These are phyloP conservation scores for Taurulus bubalis DNA, from an alignment of 2,113 vertebrate species.

Conservation along the genomic window DNA sequence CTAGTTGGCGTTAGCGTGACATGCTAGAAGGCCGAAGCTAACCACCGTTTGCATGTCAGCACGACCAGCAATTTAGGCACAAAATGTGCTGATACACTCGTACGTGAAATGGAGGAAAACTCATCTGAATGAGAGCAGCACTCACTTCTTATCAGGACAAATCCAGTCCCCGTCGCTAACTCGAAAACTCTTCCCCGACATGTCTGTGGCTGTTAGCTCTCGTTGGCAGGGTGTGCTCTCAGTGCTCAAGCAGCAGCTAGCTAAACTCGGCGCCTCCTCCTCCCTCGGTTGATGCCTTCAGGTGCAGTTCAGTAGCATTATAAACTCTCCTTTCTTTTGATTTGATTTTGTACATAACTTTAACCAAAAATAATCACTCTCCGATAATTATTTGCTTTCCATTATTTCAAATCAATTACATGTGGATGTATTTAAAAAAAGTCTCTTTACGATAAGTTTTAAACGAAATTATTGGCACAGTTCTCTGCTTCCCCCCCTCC, in stretches of 20 bases:
- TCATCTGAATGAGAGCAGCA: too few species aligned
- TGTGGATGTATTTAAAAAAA: not conserved
- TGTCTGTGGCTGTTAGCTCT: slow-evolving; percentile 70
- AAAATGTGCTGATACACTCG: rapidly evolving
- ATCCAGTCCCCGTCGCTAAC: slow-evolving; percentile 99
- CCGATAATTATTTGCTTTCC: not conserved
- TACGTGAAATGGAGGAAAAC: rapidly evolving
- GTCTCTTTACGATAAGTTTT: not conserved
- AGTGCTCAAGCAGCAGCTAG: slow-evolving; percentile 25
- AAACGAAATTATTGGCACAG: not conserved
- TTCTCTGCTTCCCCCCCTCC: not conserved
- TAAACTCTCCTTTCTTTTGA: not conserved
- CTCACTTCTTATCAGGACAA: slow-evolving; percentile 98
- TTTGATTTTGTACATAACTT: not conserved
- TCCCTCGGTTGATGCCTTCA: slow-evolving; percentile 55
- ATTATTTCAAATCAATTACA: not conserved
- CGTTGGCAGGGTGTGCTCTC: slow-evolving; percentile 25
- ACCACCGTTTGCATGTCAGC: slow-evolving; percentile 34
- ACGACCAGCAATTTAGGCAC: not conserved
- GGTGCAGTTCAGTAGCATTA: not conserved
- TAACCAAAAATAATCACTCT: not conserved
- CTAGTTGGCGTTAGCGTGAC: slow-evolving; percentile 10
- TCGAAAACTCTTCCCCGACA: slow-evolving; percentile 98
- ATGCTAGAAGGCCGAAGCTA: slow-evolving; percentile 62
- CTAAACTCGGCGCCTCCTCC: not conserved